Base-by-base conservation (phyloP, 1,140 invertebrate species). In the Calosoma granatense region DNA sequence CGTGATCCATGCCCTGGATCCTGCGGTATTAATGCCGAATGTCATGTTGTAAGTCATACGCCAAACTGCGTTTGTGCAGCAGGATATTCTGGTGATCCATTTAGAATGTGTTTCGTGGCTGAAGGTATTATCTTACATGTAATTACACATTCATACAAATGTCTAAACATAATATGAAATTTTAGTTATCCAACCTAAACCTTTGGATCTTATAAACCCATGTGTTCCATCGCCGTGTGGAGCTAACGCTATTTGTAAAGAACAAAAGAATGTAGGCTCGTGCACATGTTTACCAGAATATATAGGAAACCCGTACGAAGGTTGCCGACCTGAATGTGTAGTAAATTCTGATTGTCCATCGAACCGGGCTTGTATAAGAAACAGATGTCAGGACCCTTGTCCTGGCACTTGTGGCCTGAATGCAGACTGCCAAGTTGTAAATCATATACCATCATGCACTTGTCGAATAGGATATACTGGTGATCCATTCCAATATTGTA, bases 341-440 rank as follows among this genome's bases (percentile, higher is more conserved):
- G 75, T 84, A 2, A 85, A 88, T 65, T 82, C 85, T 1, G 88
- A 93, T 63, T 93, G 90, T 71, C 70, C 81, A 1, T 79, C 83
- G n/a, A 80, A 81, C 54, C 76, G 81, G 65, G 82, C 87, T 43
- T 94, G 90, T 66, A 81, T 84, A 20, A 81, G 81, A 65, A 84
- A 85, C 60, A 88, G 88, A 74, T 93, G 90, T 71, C 74, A 76
- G 55, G 83, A 92, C 71, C 88, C 88, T 14, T 93, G 90, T 66
- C 83, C 82, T 14, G 86, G 84, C 62, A 80, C 82, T 43, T 92
- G 90, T 73, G 89, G 89, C n/a, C 69, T 75, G 1, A 88, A 90
- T 70, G 85, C 88, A 21, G 80, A 87, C 56, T 91, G 89, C 65
- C 81, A 81, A 60, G 87, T 89, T 1, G 78, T 87, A 15, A 88